A percentile compares a stretch with the other conserved stretches of the same genome.
Conservation (phyloP, 2,113 vertebrate species). For the Elgaria multicarinata region DNA sequence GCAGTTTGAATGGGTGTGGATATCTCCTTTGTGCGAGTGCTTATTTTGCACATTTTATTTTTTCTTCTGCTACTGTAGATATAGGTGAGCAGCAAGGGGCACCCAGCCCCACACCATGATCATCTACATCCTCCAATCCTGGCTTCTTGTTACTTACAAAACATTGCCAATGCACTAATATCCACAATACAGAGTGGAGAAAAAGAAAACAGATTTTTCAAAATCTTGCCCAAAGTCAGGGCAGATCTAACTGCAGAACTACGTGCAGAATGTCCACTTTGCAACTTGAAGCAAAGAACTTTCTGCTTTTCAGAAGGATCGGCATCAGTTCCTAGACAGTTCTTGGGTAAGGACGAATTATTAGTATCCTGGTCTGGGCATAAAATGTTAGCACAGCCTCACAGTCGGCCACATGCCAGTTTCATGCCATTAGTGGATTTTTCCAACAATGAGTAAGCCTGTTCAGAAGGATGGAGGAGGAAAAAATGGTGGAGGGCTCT, state of each 20-base stretch:
- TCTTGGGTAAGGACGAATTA: neutral
- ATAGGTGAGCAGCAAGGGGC: neutral
- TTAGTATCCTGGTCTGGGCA: neutral
- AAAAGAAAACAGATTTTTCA: neutral
- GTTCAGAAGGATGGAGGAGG: neutral
- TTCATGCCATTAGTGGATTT: neutral
- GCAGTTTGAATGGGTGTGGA: neutral
- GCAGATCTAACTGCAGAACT: neutral
- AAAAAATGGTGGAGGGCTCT: neutral
- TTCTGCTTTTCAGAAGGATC: neutral
- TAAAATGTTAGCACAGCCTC: neutral
- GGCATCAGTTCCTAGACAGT: neutral
- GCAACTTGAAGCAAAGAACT: neutral
- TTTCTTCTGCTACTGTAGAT: neutral
- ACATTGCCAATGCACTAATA: neutral
- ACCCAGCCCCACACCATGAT: neutral
- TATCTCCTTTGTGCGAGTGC: neutral
- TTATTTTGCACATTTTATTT: neutral
- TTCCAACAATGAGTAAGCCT: neutral
- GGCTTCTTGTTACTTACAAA: neutral
- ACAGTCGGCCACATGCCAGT: slow-evolving; percentile 1
- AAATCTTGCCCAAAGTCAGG: neutral
- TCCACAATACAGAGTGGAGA: neutral
- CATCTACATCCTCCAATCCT: neutral
- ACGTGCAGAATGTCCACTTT: neutral